Percentiles rank a stretch among this genome's conserved stretches.
These are phyloP conservation scores for Heliopora coerulea DNA, from an alignment of 92 coral and sea anemone genomes.

Conservation along the genomic window DNA sequence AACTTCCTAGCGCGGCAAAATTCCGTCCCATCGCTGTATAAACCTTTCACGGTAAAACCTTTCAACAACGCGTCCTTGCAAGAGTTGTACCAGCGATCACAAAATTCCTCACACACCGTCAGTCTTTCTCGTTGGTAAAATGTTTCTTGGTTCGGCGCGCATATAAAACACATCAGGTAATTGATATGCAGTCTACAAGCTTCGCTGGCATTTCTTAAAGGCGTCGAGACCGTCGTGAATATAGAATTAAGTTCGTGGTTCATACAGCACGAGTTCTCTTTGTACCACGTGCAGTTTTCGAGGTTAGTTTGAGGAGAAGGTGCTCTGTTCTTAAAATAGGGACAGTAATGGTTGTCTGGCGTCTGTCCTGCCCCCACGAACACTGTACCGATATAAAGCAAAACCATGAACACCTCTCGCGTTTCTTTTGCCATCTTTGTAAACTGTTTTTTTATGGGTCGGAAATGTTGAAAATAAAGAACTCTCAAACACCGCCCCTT, in stretches of 20 bases:
- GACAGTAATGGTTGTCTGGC: slow-evolving; percentile 64
- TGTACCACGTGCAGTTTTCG: slow-evolving; percentile 88
- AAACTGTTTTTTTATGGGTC: too few species aligned
- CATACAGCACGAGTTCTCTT: slow-evolving; percentile 84
- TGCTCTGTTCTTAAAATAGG: slow-evolving; percentile 90
- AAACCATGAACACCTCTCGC: background rate
- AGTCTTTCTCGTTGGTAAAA: slow-evolving; percentile 72
- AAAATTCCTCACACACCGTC: slow-evolving; percentile 87
- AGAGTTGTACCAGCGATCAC: slow-evolving; percentile 66
- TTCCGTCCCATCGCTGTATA: slow-evolving; percentile 67
- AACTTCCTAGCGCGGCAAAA: slow-evolving; percentile 84
- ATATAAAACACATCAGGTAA: slow-evolving; percentile 88
- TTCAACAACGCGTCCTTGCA: slow-evolving; percentile 73
- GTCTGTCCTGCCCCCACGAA: background rate
- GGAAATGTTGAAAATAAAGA: too few species aligned
- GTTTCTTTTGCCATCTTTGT: too few species aligned
- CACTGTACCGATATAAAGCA: background rate
- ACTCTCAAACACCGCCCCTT: too few species aligned
- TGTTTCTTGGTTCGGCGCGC: slow-evolving; percentile 93
- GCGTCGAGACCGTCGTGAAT: slow-evolving; percentile 60
- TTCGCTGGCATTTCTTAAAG: slow-evolving; percentile 66
- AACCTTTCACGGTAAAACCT: slow-evolving; percentile 53
- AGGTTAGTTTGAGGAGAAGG: slow-evolving; percentile 78
- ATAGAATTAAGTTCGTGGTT: slow-evolving; percentile 77
- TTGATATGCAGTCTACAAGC: slow-evolving; percentile 62